Evolutionary conservation across 2,888 invertebrate species (phyloP).

Genomic region (Caenorhabditis wallacei): DNA sequence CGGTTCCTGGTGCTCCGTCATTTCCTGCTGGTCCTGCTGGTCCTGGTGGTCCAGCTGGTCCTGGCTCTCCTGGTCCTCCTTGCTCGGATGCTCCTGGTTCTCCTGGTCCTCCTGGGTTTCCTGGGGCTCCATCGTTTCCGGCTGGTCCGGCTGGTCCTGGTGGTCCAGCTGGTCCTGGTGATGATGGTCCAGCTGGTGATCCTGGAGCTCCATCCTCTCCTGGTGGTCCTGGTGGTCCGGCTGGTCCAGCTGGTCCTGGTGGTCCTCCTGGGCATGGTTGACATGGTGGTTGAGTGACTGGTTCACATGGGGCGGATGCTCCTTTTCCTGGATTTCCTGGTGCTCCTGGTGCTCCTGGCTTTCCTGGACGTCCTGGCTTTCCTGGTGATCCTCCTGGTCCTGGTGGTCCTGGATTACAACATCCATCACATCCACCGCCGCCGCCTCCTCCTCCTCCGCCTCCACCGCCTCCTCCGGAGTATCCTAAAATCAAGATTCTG

Average conservation of each 20-base stretch:
- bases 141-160: constrained; percentile 70
- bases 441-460: constrained; percentile 49
- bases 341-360: constrained; percentile 72
- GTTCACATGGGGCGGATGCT: constrained; percentile 67
- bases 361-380: constrained; percentile 70
- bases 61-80: constrained; percentile 68
- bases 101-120: constrained; percentile 71
- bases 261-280: constrained; percentile 70
- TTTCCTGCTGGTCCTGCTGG: constrained; percentile 70
- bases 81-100: constrained; percentile 60
- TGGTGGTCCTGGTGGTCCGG: constrained; percentile 70
- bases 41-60: constrained; percentile 70
- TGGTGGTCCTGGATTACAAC: constrained; percentile 72
- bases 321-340: constrained; percentile 74
- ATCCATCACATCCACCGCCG: constrained; percentile 68
- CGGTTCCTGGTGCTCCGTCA: constrained; percentile 68
- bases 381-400: constrained; percentile 71
- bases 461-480: constrained; percentile 32
- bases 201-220: constrained; percentile 69
- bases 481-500: constrained; percentile 25
- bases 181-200: constrained; percentile 66
- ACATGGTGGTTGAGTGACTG: constrained; percentile 72
- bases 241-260: constrained; percentile 70
- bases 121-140: constrained; percentile 69
- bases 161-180: constrained; percentile 67